These are phyloP conservation scores for Leptinotarsa defecta DNA, from an alignment of 1,140 invertebrate species.

Conservation along the genomic window DNA sequence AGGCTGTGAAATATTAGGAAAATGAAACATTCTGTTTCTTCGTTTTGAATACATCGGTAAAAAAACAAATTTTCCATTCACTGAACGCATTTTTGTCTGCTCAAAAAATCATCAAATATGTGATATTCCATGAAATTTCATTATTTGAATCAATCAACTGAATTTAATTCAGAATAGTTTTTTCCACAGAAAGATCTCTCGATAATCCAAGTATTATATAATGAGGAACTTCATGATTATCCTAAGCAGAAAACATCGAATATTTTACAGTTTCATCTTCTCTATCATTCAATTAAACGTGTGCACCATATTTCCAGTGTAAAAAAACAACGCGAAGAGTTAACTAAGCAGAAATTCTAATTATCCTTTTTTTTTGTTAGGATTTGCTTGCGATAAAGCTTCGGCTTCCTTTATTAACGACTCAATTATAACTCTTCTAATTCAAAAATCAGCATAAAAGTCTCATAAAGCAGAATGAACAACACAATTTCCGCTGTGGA, in stretches of 20 bases:
- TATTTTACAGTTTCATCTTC: background rate
- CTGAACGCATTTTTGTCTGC: too few relatives aligned
- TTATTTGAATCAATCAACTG: background rate
- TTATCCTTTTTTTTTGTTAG: background rate
- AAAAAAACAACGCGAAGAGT: background rate
- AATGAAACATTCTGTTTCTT: too few relatives aligned
- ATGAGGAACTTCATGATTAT: too few relatives aligned
- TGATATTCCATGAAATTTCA: background rate
- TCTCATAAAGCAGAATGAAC: slow-evolving; percentile 38
- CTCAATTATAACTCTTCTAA: slow-evolving; percentile 50
- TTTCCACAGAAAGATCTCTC: too few relatives aligned
- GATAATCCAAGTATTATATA: too few relatives aligned
- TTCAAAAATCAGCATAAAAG: slow-evolving; percentile 42
- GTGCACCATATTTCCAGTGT: background rate
- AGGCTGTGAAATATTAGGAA: too few relatives aligned
- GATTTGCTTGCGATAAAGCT: slow-evolving; percentile 43
- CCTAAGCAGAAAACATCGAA: too few relatives aligned
- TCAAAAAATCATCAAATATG: too few relatives aligned
- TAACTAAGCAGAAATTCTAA: background rate
- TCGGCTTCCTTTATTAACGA: slow-evolving; percentile 47
- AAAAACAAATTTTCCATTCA: too few relatives aligned
- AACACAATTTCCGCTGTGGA: slow-evolving; percentile 33
- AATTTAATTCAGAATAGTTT: background rate
- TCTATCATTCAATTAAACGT: background rate
- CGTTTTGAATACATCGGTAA: too few relatives aligned